Evolutionary conservation across 2,113 vertebrate species (phyloP).

Genomic region (Dipodomys spectabilis): DNA sequence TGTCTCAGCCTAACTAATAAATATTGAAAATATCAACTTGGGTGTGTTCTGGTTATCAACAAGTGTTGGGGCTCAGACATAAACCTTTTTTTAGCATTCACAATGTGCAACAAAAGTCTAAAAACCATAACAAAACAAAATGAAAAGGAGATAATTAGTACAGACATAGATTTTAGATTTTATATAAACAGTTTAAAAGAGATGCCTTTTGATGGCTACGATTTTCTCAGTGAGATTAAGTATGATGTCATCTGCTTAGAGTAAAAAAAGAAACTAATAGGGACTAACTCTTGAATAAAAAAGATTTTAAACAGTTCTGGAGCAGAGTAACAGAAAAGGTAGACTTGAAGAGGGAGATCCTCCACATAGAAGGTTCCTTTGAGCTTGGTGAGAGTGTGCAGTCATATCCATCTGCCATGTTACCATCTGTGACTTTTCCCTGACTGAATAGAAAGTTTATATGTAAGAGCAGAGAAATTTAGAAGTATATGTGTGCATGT

Average conservation of each 20-base stretch:
- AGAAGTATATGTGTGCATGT: too few relatives aligned
- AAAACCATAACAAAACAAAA: neutral
- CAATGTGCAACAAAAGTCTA: neutral
- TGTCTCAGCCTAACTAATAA: constrained; percentile 95
- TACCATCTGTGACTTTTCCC: neutral
- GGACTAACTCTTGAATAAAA: neutral
- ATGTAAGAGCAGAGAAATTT: neutral
- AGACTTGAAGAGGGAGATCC: neutral
- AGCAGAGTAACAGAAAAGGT: neutral
- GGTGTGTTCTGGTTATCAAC: constrained; percentile 56
- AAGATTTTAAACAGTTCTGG: neutral
- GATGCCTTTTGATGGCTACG: neutral
- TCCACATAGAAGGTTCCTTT: neutral
- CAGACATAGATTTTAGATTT: neutral
- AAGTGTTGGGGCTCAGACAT: neutral
- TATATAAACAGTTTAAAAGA: neutral
- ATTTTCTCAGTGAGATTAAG: neutral
- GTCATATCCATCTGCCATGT: neutral
- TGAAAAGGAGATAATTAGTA: neutral
- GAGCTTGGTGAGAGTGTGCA: neutral
- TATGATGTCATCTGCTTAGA: too few relatives aligned
- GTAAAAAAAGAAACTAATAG: too few relatives aligned
- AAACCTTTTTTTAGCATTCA: neutral
- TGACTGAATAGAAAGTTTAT: neutral
- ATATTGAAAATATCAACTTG: constrained; percentile 91